A percentile compares a stretch with the other conserved stretches of the same genome.
Evolutionary conservation across 1,140 invertebrate genomes (phyloP).

Genomic region (Spodoptera litura): DNA sequence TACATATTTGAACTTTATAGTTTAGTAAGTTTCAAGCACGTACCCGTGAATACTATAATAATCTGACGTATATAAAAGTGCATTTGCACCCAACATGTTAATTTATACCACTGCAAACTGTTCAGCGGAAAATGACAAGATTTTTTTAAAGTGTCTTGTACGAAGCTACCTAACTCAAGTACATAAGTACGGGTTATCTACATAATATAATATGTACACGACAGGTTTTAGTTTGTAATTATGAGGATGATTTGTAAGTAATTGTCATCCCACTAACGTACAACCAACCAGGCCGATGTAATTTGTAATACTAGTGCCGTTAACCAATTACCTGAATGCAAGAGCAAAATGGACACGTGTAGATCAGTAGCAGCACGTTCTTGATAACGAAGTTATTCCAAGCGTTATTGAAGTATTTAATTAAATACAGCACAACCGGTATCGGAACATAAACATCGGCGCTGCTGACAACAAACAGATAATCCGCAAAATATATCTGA

Average conservation of each 20-base stretch:
- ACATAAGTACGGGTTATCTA: no score
- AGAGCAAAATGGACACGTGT: neutral
- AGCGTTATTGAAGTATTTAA: conserved; percentile 2
- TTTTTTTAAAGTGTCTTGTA: neutral
- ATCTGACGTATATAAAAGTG: neutral
- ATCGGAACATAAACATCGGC: conserved; percentile 48
- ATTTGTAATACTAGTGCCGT: conserved; percentile 20
- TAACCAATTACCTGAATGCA: conserved; percentile 6
- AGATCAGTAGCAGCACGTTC: neutral
- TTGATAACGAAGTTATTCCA: neutral
- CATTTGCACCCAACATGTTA: neutral
- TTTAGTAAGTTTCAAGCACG: neutral
- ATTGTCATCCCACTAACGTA: neutral
- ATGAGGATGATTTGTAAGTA: neutral
- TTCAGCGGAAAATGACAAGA: no score
- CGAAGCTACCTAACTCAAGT: neutral
- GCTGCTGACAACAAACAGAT: conserved; percentile 41
- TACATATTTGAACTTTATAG: conserved; percentile 4
- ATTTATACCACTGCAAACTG: no score
- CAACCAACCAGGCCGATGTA: conserved; percentile 2
- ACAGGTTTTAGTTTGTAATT: conserved; percentile 3
- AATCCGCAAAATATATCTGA: conserved; percentile 62
- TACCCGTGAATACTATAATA: conserved; percentile 7
- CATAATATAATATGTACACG: no score
- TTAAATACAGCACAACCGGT: conserved; percentile 11